Percentiles rank a stretch among this genome's conserved stretches.
Conservation (phyloP, 2,113 vertebrate species). For the Notarius quadriscutis region DNA sequence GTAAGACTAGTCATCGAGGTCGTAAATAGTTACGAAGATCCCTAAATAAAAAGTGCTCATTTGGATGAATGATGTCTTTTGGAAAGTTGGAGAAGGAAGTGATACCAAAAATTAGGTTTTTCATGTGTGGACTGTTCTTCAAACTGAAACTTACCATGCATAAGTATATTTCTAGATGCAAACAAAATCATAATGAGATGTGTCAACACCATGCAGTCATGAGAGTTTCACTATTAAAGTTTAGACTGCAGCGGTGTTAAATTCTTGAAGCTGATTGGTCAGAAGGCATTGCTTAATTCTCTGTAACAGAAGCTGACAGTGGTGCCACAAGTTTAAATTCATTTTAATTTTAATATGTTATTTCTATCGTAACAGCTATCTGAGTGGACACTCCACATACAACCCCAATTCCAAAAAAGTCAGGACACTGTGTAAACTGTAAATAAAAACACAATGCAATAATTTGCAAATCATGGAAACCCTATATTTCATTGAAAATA, state of each 20-base stretch:
- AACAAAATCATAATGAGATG: not conserved
- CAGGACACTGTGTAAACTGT: too few relatives aligned
- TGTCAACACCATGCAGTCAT: not conserved
- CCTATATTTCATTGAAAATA: too few relatives aligned
- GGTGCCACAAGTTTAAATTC: not conserved
- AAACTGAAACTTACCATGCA: not conserved
- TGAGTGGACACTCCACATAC: not conserved
- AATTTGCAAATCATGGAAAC: too few relatives aligned
- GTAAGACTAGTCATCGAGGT: not conserved
- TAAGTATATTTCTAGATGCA: not conserved
- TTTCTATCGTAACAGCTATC: not conserved
- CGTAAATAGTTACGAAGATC: not conserved
- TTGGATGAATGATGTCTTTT: not conserved
- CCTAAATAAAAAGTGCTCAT: not conserved
- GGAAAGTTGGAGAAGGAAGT: not conserved
- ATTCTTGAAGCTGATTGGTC: not conserved
- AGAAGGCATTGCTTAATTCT: not conserved
- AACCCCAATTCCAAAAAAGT: too few relatives aligned
- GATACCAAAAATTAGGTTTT: not conserved
- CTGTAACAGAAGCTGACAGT: too few relatives aligned
- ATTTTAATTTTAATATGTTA: not conserved
- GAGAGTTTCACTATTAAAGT: not conserved
- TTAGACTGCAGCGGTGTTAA: not conserved
- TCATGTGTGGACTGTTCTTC: not conserved
- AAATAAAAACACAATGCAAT: too few relatives aligned